Evolutionary conservation across 2,113 vertebrate genomes (phyloP).

Genomic region (Myrmecophaga tridactyla): DNA sequence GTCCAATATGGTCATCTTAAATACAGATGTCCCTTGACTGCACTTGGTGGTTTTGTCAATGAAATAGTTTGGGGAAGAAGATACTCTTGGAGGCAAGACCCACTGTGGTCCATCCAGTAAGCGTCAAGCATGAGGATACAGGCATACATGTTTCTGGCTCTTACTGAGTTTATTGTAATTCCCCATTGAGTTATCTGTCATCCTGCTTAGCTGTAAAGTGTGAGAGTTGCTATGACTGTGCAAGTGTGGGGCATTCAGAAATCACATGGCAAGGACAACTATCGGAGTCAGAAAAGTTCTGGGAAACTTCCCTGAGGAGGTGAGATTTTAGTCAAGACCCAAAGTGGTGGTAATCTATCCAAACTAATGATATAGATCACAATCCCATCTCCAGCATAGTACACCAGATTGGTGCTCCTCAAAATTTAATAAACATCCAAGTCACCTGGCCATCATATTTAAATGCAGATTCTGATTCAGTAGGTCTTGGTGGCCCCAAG

Average conservation of each 20-base stretch:
- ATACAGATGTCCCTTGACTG: background rate
- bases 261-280: background rate
- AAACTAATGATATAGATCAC: background rate
- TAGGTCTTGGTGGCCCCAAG: background rate
- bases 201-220: background rate
- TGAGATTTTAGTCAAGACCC: background rate
- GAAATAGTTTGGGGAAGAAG: background rate
- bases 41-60: background rate
- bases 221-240: background rate
- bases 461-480: background rate
- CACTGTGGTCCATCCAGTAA: background rate
- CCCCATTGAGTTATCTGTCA: background rate
- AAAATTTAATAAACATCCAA: background rate
- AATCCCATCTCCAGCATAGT: fast-evolving
- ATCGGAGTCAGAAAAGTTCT: background rate
- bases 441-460: background rate
- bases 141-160: background rate
- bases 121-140: background rate
- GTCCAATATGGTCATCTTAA: slow-evolving; percentile 72
- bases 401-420: background rate
- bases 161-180: background rate
- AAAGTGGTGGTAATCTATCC: background rate
- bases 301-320: background rate
- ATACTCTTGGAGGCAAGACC: background rate
- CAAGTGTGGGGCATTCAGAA: background rate